A percentile compares a stretch with the other conserved stretches of the same genome.
Conservation (phyloP, 2,888 invertebrate species). For the Ennomos fuscantarius region DNA sequence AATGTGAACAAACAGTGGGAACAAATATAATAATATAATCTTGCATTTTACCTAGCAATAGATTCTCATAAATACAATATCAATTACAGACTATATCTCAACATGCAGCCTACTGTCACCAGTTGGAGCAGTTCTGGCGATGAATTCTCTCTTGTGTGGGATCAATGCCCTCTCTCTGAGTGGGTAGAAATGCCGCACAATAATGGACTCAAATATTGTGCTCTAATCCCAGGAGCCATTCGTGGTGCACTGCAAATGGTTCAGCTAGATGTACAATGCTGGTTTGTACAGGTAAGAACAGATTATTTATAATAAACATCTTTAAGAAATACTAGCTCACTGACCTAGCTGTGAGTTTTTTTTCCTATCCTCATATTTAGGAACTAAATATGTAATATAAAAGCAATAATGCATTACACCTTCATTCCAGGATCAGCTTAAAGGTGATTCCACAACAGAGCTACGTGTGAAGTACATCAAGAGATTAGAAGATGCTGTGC, state of each 20-base stretch:
- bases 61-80: too few species aligned
- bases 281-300: conserved; percentile 90
- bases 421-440: conserved; percentile 92
- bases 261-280: conserved; percentile 97
- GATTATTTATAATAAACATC: too few species aligned
- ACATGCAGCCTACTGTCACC: conserved; percentile 95
- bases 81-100: conserved; percentile 90
- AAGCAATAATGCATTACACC: neutral
- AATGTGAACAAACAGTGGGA: too few species aligned
- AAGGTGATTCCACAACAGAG: conserved; percentile 97
- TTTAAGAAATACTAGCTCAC: too few species aligned
- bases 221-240: conserved; percentile 95
- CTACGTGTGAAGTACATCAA: conserved; percentile 97
- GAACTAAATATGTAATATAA: too few species aligned
- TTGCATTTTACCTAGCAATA: too few species aligned
- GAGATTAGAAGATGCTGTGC: conserved; percentile 98
- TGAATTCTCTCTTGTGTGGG: conserved; percentile 98
- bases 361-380: too few species aligned
- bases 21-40: too few species aligned
- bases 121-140: conserved; percentile 98
- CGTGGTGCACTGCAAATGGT: conserved; percentile 99
- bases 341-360: too few species aligned
- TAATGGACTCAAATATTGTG: conserved; percentile 94
- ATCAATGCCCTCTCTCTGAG: conserved; percentile 97
- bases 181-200: conserved; percentile 97